Conservation (phyloP, 2,888 invertebrate species). For the Nemapogon koenigi region DNA sequence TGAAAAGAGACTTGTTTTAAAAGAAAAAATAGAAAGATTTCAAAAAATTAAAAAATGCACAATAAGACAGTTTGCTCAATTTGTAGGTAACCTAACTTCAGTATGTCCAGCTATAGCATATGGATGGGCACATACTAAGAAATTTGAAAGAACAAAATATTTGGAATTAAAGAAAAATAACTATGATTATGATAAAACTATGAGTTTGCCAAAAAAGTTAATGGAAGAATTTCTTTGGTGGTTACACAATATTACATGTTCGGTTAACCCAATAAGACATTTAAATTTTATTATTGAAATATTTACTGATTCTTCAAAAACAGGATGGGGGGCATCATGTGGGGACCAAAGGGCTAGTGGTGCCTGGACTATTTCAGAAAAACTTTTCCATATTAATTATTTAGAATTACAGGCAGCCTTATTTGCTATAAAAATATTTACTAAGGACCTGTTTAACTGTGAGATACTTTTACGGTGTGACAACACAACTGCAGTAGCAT, state of each 20-base stretch:
- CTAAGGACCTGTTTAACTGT: constrained; percentile 1
- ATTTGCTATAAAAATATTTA: constrained; percentile 14
- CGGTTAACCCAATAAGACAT: not conserved
- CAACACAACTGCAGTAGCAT: constrained; percentile 17
- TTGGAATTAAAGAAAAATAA: not conserved
- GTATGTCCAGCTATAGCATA: constrained; percentile 1
- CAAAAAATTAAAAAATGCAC: not conserved
- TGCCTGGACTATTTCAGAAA: constrained; percentile 9
- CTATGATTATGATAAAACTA: not conserved
- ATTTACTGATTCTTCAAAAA: constrained; percentile 13
- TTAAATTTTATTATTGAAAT: constrained; percentile 12
- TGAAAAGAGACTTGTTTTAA: not conserved
- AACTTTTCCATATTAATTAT: constrained; percentile 11
- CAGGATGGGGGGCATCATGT: constrained; percentile 14
- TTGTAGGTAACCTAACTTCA: not conserved
- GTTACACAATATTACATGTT: not conserved
- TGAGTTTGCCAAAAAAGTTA: not conserved
- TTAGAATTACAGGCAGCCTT: constrained; percentile 15
- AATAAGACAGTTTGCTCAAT: constrained; percentile 3
- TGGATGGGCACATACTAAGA: constrained; percentile 1
- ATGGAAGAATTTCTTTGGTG: constrained; percentile 1
- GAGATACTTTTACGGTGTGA: constrained; percentile 15
- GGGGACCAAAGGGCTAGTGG: constrained; percentile 9
- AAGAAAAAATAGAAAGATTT: constrained; percentile 1
- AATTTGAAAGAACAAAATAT: constrained; percentile 3